Evolutionary conservation across 2,113 vertebrate genomes (phyloP), one percentile per base, ranked within the genome.

Genomic region (Illadopsis cleaveri): DNA sequence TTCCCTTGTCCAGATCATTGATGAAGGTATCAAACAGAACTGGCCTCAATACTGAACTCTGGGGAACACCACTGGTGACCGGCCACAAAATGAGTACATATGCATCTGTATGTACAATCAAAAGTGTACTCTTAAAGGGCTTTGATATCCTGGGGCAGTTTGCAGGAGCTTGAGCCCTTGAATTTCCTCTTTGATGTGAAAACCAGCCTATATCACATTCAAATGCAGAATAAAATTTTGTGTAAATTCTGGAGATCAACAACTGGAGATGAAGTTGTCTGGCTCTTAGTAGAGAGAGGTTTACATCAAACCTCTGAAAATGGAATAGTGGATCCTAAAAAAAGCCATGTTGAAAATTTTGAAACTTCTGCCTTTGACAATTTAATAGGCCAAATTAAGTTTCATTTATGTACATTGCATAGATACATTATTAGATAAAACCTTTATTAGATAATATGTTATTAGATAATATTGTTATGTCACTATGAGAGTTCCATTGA

Each of bases 51-150:
- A 22, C 28, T 60, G 50, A 50, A 10, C 11, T 27, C 40, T 60
- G 20, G 23, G 16, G 11, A 44, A 4, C 13, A 44, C 7, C 6
- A 7, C 22, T 33, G 11, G 14, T 48, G 58, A 45, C 23, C 0
- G 0, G 28, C 6, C 3, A 5, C 21, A 16, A 44, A 3, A 16
- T 35, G 31, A 75, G 44, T n/a, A 25, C 13, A 5, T 47, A 27
- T 51, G 15, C 10, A 18, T 44, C 16, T 56, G 3, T 8, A 42
- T 5, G 5, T 48, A 8, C 22, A 35, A 33, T 38, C 11, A 71
- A 62, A 89, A 47, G 2, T 16, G 27, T 50, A 27, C 9, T 4
- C 1, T 64, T 50, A 72, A 53, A 65, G 33, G 31, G 15, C 13
- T 85, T 37, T 80, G 25, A n/a, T 58, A 28, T 27, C 24, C 6